Evolutionary conservation across 37 sponge, comb jelly and placozoan species (phyloP).

Genomic region (Geodia barretti): DNA sequence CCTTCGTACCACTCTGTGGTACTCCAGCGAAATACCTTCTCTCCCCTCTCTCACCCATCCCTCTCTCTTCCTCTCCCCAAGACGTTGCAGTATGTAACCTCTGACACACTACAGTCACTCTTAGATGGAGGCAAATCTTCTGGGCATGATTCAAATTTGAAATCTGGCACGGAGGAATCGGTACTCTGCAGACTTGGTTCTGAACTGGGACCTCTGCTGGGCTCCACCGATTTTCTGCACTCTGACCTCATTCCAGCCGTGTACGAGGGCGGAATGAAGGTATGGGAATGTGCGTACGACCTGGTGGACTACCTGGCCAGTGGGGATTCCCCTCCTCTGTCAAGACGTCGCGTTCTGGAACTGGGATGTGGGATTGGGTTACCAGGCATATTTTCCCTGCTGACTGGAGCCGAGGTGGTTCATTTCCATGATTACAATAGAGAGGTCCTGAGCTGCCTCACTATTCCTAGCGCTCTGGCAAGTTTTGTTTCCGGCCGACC

Average conservation of each 20-base stretch:
- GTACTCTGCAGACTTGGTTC: neutral
- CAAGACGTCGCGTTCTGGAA: constrained; percentile 73
- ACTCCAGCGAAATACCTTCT: neutral
- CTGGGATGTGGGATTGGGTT: constrained; percentile 96
- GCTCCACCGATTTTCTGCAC: constrained; percentile 11
- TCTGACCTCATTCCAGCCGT: constrained; percentile 87
- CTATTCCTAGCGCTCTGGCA: constrained; percentile 74
- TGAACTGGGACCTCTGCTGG: constrained; percentile 8
- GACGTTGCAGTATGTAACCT: neutral
- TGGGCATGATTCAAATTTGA: neutral
- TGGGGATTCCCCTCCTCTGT: neutral
- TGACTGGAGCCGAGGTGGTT: constrained; percentile 55
- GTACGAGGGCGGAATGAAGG: constrained; percentile 96
- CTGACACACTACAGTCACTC: neutral
- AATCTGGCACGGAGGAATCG: neutral
- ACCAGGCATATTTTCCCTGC: constrained; percentile 79
- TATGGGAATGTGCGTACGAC: constrained; percentile 96
- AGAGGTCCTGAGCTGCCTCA: constrained; percentile 81
- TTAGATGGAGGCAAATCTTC: neutral
- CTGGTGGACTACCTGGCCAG: constrained; percentile 58
- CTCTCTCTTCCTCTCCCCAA: neutral
- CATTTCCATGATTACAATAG: constrained; percentile 94
- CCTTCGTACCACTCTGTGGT: neutral
- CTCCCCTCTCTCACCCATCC: neutral
- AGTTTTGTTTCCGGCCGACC: constrained; percentile 1